Evolutionary conservation across 2,888 invertebrate species (phyloP), one percentile per base, ranked within the genome.

Genomic region (Cyclophora punctaria): DNA sequence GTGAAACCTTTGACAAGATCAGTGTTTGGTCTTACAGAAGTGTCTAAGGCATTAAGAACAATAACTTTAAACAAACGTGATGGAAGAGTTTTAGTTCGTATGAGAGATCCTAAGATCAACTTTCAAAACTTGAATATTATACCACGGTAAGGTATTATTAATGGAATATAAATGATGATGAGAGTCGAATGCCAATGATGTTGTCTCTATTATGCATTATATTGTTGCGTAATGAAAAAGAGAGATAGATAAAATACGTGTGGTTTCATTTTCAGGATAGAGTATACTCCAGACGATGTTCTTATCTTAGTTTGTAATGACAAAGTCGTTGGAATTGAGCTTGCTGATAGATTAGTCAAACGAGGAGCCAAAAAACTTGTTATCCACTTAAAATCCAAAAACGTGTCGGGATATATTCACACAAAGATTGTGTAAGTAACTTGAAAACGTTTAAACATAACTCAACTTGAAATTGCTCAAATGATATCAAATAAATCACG

Each of bases 1-100:
- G 90, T 96, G 0, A 90, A 89, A 61, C 95, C 96, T 0, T 78
- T 96, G 0, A 80, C 82, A 3, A 80, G 90, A n/a, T 90, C 90
- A 0, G 82, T 92, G 1, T 96, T 94, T 65, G 70, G 83, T 3
- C 83, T 80, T 35, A 82, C 91, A 53, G 89, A 94, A 63, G 73
- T 93, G 0, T 93, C 93, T 67, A 82, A 87, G 50, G 94, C 94
- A 0, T 94, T 94, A 67, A 84, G 58, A 53, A 83, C 82, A 3
- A 84, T 92, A 83, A 83, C 89, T 0, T 73, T 82, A 2, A 91
- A 94, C 44, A 94, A 93, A 70, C 94, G 95, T 65, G 57, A 53
- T n/a, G 72, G 72, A 1, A 60, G 67, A 47, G 67, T 69, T 3
- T 35, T 73, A 5, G 52, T 74, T 2, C 60, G 55, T 35, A 50